These are phyloP conservation scores for Halichoerus grypus DNA, from an alignment of 2,113 vertebrate species.

Conservation along the genomic window DNA sequence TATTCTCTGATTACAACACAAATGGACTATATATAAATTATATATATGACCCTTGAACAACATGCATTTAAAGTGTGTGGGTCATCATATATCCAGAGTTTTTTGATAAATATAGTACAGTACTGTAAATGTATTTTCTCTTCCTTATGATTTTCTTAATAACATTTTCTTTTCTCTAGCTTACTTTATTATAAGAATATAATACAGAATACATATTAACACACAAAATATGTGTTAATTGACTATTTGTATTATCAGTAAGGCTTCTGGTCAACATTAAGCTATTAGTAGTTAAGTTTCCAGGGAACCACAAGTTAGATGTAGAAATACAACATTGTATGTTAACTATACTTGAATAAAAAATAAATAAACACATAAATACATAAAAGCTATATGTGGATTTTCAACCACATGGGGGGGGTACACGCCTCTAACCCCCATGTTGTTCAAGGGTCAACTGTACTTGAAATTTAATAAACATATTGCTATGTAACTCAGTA, in stretches of 20 bases:
- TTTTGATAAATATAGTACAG: neutral
- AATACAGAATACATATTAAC: neutral
- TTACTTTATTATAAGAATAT: neutral
- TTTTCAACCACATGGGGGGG: neutral
- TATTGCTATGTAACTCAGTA: neutral
- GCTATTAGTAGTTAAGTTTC: neutral
- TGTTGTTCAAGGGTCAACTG: neutral
- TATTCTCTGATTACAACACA: neutral
- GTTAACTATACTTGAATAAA: neutral
- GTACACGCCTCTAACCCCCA: neutral
- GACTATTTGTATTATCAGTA: neutral
- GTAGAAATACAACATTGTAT: neutral
- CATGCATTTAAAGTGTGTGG: neutral
- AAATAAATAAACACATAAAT: neutral
- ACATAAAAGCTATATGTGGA: neutral
- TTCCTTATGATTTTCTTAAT: neutral
- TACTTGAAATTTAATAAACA: constrained; percentile 62
- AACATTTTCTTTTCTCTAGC: neutral
- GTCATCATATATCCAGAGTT: neutral
- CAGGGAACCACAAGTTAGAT: neutral
- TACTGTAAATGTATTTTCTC: neutral
- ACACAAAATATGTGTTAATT: neutral
- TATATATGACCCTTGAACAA: neutral
- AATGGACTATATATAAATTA: neutral
- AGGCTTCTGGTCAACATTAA: neutral